These are phyloP conservation scores for Anniella stebbinsi DNA, from an alignment of 2,797 vertebrate species.

Conservation along the genomic window DNA sequence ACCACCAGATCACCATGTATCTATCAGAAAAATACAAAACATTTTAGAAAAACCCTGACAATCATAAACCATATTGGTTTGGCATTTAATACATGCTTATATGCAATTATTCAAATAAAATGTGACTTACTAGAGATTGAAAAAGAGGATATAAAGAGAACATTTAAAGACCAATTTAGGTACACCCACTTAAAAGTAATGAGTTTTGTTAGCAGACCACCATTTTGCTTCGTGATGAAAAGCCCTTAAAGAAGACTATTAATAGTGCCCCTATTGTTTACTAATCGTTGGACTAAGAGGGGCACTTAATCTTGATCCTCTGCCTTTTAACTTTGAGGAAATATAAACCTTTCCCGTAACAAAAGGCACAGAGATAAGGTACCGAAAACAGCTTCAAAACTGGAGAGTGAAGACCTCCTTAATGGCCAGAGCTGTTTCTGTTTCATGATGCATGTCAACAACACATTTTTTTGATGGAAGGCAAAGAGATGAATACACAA, in stretches of 20 bases:
- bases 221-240: constrained; percentile 33
- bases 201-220: constrained; percentile 2
- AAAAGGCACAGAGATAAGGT: constrained; percentile 24
- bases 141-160: constrained; percentile 24
- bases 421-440: constrained; percentile 6
- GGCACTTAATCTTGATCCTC: constrained; percentile 52
- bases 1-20: background rate
- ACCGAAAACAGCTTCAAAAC: background rate
- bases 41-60: background rate
- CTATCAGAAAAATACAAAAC: background rate
- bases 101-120: background rate
- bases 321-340: constrained; percentile 50
- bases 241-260: constrained; percentile 25
- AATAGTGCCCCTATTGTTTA: constrained; percentile 35
- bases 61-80: background rate
- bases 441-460: background rate
- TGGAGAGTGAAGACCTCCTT: constrained; percentile 20
- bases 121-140: background rate
- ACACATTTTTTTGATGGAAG: background rate
- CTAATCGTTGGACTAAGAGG: constrained; percentile 53
- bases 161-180: constrained; percentile 15
- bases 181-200: background rate
- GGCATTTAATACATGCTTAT: background rate
- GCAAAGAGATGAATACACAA: background rate
- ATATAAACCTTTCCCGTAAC: constrained; percentile 32